Conservation (phyloP, 2,113 vertebrate genomes). For the Marmota monax region DNA sequence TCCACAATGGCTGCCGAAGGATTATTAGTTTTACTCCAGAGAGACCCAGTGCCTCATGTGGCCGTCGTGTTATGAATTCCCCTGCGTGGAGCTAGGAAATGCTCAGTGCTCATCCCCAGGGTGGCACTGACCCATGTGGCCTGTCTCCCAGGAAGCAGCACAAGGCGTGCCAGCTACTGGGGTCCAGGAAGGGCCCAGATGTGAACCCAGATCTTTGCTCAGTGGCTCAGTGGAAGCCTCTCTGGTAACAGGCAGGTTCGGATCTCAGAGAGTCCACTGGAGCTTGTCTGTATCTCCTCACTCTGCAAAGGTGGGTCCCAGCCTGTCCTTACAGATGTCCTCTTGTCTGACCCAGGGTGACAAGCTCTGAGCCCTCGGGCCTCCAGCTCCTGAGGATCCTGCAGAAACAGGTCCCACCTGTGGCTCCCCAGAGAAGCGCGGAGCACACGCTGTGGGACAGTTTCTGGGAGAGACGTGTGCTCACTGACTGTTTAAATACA, state of each 20-base stretch:
- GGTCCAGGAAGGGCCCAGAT: background rate
- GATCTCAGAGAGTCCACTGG: background rate
- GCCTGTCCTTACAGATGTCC: accelerated
- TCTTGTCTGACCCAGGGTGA: background rate
- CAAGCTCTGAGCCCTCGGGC: background rate
- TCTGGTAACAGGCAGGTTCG: accelerated
- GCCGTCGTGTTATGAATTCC: background rate
- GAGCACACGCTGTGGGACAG: accelerated
- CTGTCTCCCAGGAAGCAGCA: accelerated
- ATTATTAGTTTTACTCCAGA: constrained; percentile 40
- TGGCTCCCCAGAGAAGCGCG: accelerated
- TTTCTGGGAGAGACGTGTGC: accelerated
- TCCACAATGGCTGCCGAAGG: constrained; percentile 41
- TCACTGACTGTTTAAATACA: accelerated
- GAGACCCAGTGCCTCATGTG: background rate
- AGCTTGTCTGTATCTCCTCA: background rate
- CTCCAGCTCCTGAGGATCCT: accelerated
- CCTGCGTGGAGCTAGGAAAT: background rate
- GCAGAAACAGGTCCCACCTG: accelerated
- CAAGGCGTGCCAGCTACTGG: accelerated
- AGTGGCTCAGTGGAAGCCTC: accelerated
- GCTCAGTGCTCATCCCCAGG: accelerated
- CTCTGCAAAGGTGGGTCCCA: no score
- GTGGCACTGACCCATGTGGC: accelerated
- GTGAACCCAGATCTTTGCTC: no score